Conservation (phyloP, 2,797 vertebrate genomes). For the Morelia viridis region DNA sequence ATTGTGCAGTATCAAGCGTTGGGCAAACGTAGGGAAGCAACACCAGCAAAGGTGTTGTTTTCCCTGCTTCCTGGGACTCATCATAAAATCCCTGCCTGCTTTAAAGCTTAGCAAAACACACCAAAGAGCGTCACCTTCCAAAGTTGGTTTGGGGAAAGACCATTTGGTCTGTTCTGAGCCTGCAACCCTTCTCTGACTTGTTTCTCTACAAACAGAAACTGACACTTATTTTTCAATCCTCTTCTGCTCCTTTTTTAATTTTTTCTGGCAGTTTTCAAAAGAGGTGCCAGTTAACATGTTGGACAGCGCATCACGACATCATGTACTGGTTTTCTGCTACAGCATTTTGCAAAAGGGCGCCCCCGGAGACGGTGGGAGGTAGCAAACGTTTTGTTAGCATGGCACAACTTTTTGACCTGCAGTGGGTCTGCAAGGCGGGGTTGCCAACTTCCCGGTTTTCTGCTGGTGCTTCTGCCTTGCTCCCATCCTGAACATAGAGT, state of each 20-base stretch:
- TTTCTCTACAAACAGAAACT: background rate
- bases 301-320: no score
- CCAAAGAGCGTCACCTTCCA: no score
- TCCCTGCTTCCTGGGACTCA: background rate
- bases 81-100: background rate
- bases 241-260: background rate
- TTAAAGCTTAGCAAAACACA: background rate
- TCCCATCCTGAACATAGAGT: background rate
- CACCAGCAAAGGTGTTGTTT: background rate
- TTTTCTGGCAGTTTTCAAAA: background rate
- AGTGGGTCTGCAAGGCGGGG: background rate
- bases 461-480: background rate
- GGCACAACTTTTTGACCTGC: background rate
- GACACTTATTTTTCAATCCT: background rate
- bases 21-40: background rate
- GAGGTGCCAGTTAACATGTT: background rate
- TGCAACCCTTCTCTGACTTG: background rate
- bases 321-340: background rate
- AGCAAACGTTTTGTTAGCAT: background rate
- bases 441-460: background rate
- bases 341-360: background rate
- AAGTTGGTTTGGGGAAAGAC: background rate
- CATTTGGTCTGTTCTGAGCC: background rate
- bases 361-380: background rate
- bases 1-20: background rate